Base-by-base conservation (phyloP, 1,140 invertebrate species). In the Sipha flava region DNA sequence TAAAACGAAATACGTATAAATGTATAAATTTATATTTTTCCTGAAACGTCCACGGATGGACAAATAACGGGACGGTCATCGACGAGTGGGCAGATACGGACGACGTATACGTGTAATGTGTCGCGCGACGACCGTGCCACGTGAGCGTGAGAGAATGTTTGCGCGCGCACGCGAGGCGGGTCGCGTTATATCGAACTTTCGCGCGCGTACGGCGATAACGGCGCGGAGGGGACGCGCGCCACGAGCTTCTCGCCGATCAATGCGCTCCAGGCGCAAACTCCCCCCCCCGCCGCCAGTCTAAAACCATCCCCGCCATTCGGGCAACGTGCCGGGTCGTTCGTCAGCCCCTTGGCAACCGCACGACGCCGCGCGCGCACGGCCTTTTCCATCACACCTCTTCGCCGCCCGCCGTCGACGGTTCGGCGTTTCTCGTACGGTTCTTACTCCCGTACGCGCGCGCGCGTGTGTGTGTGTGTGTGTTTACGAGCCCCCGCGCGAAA, bases 261-360 rank as follows among this genome's bases (percentile, higher is more conserved):
- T 75, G 72, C 29, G 72, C 72, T 75, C 72, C 72, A n/a, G 72
- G 72, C 72, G 47, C 72, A 54, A 75, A 57, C 31, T 57, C 72
- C 10, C 47, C 49, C 45, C 21, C 49, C 26, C 18, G 4, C 68
- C n/a, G n/a, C n/a, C n/a, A n/a, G n/a, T n/a, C n/a, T n/a, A n/a
- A n/a, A n/a, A 1, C 57, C 3, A 12, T 37, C 29, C 64, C 34
- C 34, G 34, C 64, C 64, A 37, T 26, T 37, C 64, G 37, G 40
- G 31, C 62, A 18, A 18, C 57, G 18, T 18, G n/a, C n/a, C n/a
- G n/a, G n/a, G n/a, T 34, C 59, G 59, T 64, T 31, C 31, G 64
- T 66, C 64, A 43, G 34, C 64, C 72, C 68, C 43, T 72, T 72
- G 68, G 68, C 68, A 45, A 72, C 72, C 72, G 29, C 31, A 21